Evolutionary conservation across 2,113 vertebrate genomes (phyloP).

Genomic region (Dicrurus megarhynchus): DNA sequence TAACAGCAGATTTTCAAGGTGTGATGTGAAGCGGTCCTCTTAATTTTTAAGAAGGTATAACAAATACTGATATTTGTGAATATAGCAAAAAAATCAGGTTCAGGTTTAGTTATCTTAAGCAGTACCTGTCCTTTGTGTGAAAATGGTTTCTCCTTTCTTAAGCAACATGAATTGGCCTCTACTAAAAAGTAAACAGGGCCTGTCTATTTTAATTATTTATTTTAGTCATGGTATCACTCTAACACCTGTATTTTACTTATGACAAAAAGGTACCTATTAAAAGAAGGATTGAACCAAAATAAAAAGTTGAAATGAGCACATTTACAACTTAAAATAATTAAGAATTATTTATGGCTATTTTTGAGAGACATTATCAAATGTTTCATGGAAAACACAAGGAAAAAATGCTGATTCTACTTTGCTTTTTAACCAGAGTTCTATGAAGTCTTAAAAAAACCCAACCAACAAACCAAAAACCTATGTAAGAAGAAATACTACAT

Average conservation of each 20-base stretch:
- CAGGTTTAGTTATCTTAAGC: neutral
- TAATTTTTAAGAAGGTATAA: neutral
- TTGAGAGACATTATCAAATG: neutral
- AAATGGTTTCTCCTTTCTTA: neutral
- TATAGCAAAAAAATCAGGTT: neutral
- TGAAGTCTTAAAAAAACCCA: neutral
- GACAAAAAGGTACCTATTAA: neutral
- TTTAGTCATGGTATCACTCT: neutral
- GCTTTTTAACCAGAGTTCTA: neutral
- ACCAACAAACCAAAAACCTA: neutral
- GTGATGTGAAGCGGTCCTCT: neutral
- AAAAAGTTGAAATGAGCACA: neutral
- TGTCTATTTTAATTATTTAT: neutral
- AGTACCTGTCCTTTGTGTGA: neutral
- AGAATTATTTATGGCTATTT: neutral
- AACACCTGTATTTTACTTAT: neutral
- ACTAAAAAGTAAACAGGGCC: neutral
- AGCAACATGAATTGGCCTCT: neutral
- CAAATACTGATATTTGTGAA: neutral
- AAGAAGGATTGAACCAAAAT: neutral
- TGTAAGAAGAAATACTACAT: neutral
- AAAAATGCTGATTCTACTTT: neutral
- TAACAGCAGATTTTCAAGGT: neutral
- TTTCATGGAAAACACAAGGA: neutral
- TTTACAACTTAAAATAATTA: neutral